Evolutionary conservation across 2,888 invertebrate genomes (phyloP).

Genomic region (Andrena camellia): DNA sequence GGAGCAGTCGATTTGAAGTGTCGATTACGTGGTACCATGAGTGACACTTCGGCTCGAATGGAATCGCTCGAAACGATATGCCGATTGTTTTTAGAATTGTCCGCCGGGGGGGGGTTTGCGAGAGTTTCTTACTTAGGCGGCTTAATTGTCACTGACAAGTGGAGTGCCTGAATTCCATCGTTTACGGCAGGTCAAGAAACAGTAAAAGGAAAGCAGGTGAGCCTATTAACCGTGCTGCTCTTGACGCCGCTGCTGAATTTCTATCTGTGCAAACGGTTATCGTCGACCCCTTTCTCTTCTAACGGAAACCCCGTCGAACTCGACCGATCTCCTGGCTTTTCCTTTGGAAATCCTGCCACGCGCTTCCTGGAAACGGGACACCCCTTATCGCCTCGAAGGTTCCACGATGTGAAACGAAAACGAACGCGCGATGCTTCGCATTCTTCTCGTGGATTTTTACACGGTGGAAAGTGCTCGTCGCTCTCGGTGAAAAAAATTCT

Average conservation of each 20-base stretch:
- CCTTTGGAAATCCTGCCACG: neutral
- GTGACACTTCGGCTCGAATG: neutral
- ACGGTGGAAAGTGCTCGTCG: neutral
- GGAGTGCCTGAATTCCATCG: slow-evolving; percentile 70
- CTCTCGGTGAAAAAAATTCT: neutral
- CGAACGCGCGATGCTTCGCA: no score
- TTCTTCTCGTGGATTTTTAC: neutral
- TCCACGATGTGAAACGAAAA: no score
- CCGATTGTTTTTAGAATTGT: neutral
- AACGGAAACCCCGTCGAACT: slow-evolving; percentile 47
- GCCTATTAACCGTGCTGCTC: slow-evolving; percentile 57
- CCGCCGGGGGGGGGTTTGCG: neutral
- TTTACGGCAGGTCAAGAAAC: slow-evolving; percentile 74
- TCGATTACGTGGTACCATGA: neutral
- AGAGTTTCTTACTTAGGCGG: slow-evolving; percentile 49
- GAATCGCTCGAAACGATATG: neutral
- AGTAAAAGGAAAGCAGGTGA: slow-evolving; percentile 74
- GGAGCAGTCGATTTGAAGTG: neutral
- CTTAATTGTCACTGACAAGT: slow-evolving; percentile 58
- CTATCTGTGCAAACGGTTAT: slow-evolving; percentile 42
- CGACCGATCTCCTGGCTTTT: slow-evolving; percentile 35
- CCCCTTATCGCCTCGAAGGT: no score
- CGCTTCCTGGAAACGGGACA: neutral
- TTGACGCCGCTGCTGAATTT: slow-evolving; percentile 49
- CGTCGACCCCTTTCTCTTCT: slow-evolving; percentile 63